Conservation (phyloP, 1,140 invertebrate species). For the Nephila pilipes region DNA sequence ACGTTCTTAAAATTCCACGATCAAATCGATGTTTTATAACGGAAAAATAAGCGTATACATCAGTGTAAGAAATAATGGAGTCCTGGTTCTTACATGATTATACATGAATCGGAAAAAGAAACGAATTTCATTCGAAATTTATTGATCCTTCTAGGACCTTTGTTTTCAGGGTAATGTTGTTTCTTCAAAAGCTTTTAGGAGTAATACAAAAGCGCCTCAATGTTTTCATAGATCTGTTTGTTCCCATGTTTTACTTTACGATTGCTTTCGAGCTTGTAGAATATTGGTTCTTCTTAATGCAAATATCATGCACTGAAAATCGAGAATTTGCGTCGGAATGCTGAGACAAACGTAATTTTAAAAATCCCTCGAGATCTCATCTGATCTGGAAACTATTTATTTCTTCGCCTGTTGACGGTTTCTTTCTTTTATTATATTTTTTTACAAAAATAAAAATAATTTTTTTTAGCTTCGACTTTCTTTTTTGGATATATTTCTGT, state of each 20-base stretch:
- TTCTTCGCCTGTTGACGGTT: neutral
- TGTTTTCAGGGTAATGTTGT: constrained; percentile 12
- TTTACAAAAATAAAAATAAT: too few species aligned
- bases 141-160: constrained; percentile 16
- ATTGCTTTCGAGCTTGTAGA: neutral
- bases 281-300: constrained; percentile 26
- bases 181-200: constrained; percentile 3
- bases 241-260: neutral
- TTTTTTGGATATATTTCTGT: too few species aligned
- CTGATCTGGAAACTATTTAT: neutral
- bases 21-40: constrained; percentile 27
- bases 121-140: constrained; percentile 33
- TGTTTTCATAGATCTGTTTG: constrained; percentile 43
- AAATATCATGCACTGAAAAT: constrained; percentile 3
- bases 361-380: neutral
- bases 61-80: constrained; percentile 13
- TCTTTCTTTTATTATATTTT: too few species aligned
- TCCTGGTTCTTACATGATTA: constrained; percentile 8
- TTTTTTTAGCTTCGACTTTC: too few species aligned
- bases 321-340: neutral
- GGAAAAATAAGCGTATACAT: neutral
- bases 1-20: constrained; percentile 17
- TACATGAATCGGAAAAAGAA: constrained; percentile 10
- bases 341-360: constrained; percentile 4
- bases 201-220: constrained; percentile 25